phyloP scores from a whole-genome alignment of 2,888 invertebrate species.

The Machimus rusticus region DNA sequence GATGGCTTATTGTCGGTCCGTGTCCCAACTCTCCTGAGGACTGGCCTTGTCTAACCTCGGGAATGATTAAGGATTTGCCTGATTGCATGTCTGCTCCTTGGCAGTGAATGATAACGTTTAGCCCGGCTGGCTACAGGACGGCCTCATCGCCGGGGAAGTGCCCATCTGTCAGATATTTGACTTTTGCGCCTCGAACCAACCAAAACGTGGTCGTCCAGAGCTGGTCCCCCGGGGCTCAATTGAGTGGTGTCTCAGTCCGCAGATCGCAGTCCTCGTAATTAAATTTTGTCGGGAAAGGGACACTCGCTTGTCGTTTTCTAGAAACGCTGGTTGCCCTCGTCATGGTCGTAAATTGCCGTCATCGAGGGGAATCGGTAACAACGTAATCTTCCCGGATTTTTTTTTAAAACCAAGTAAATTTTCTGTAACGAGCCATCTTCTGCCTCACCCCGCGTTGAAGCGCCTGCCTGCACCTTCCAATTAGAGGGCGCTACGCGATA shows the following conservation, averaged over 20 bases:
- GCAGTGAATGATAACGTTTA: conserved; percentile 29
- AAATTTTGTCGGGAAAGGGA: background rate
- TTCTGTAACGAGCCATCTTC: background rate
- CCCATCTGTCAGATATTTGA: conserved; percentile 28
- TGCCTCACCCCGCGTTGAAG: background rate
- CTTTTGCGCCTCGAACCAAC: conserved; percentile 1
- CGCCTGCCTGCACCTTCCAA: conserved; percentile 11
- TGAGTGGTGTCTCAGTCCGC: background rate
- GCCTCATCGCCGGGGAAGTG: conserved; percentile 18
- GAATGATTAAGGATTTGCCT: conserved; percentile 31
- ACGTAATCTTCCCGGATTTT: conserved; percentile 12
- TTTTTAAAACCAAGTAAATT: conserved; percentile 21
- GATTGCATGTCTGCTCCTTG: conserved; percentile 26
- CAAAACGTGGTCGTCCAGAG: background rate
- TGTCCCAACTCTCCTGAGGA: conserved; percentile 1
- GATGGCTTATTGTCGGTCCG: conserved; percentile 9
- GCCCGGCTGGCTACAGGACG: background rate
- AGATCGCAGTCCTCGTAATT: conserved; percentile 22
- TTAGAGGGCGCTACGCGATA: background rate
- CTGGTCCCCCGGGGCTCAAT: background rate
- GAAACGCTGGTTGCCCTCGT: background rate
- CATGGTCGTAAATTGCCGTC: conserved; percentile 14
- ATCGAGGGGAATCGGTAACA: background rate
- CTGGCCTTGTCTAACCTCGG: conserved; percentile 22
- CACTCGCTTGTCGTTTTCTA: background rate